These are phyloP conservation scores for Ephialtes manifestator DNA, from an alignment of 2,888 invertebrate genomes.

Conservation along the genomic window DNA sequence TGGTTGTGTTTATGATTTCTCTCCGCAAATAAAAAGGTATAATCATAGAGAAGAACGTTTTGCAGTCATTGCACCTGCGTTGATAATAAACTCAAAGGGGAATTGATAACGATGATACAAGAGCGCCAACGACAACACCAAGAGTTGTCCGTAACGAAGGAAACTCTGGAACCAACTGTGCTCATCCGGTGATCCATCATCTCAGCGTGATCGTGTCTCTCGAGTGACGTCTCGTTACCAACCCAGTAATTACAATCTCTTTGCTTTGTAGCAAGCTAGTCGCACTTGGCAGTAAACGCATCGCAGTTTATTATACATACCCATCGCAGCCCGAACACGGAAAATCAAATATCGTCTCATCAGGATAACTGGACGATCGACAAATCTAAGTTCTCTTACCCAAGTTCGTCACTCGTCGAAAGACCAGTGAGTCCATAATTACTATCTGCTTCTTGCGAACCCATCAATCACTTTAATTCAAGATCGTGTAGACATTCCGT, in stretches of 20 bases:
- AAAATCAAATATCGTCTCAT: slow-evolving; percentile 45
- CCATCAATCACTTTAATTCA: slow-evolving; percentile 60
- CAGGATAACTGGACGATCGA: slow-evolving; percentile 18
- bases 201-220: slow-evolving; percentile 48
- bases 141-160: slow-evolving; percentile 39
- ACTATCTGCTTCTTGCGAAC: slow-evolving; percentile 20
- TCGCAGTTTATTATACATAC: slow-evolving; percentile 15
- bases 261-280: slow-evolving; percentile 22
- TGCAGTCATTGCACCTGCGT: slow-evolving; percentile 52
- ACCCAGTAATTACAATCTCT: slow-evolving; percentile 76
- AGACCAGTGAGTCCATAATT: slow-evolving; percentile 41
- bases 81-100: slow-evolving; percentile 87
- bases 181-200: slow-evolving; percentile 74
- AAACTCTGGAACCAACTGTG: slow-evolving; percentile 57
- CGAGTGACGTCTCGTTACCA: slow-evolving; percentile 76
- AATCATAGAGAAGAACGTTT: neutral
- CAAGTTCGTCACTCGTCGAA: slow-evolving; percentile 33
- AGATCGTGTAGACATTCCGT: slow-evolving; percentile 17
- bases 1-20: no score
- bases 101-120: slow-evolving; percentile 88
- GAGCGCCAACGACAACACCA: slow-evolving; percentile 11
- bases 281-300: slow-evolving; percentile 33
- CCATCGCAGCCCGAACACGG: slow-evolving; percentile 20
- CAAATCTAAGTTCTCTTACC: slow-evolving; percentile 19
- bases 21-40: no score